Conservation (phyloP, 2,888 invertebrate genomes). For the Nebria salina region DNA sequence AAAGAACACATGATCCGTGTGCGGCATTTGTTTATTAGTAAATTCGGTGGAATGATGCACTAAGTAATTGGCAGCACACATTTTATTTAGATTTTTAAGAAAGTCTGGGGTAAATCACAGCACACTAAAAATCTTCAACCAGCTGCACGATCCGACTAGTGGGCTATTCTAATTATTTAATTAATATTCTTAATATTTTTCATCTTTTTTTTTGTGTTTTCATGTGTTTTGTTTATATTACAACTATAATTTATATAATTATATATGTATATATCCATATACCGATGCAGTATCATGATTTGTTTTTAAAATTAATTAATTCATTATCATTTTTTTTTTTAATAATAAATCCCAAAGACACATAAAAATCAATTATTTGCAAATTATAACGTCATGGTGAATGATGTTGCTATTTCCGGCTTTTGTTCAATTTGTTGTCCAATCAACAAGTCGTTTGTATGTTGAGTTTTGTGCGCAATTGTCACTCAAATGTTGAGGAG, state of each 20-base stretch:
- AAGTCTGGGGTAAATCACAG: conserved; percentile 1
- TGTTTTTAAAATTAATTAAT: conserved; percentile 47
- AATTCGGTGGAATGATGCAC: background rate
- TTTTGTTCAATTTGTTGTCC: conserved; percentile 5
- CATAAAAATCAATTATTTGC: conserved; percentile 55
- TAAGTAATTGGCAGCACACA: background rate
- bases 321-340: conserved; percentile 49
- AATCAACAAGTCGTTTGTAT: background rate
- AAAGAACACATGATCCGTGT: background rate
- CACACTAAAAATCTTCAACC: conserved; percentile 1
- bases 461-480: background rate
- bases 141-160: conserved; percentile 49
- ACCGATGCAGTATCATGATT: conserved; percentile 52
- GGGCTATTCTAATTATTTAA: conserved; percentile 48
- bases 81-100: background rate
- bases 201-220: conserved; percentile 50
- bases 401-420: conserved; percentile 41
- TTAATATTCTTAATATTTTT: conserved; percentile 25
- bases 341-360: conserved; percentile 56
- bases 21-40: background rate
- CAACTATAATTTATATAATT: conserved; percentile 59
- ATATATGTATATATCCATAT: conserved; percentile 60
- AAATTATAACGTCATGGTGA: conserved; percentile 13
- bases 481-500: background rate
- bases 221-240: conserved; percentile 51